phyloP scores from a whole-genome alignment of 2,888 invertebrate genomes.

The Drosophila monieri region DNA sequence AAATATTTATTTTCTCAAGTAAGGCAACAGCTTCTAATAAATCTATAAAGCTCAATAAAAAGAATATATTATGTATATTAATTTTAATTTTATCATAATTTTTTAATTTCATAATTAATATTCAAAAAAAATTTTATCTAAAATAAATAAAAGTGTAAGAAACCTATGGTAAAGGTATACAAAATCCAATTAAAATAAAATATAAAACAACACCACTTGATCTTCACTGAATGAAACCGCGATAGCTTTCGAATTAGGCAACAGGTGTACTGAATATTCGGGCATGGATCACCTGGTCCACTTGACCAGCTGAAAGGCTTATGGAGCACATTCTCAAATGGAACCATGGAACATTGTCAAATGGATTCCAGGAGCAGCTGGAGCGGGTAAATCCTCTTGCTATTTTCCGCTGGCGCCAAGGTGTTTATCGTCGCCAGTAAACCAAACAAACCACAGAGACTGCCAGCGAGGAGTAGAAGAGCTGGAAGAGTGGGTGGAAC shows the following conservation, averaged over 20 bases:
- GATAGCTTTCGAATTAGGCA: slow-evolving; percentile 21
- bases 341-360: slow-evolving; percentile 25
- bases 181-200: neutral
- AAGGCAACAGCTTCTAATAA: no score
- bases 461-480: slow-evolving; percentile 1
- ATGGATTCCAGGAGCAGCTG: slow-evolving; percentile 18
- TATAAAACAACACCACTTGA: slow-evolving; percentile 7
- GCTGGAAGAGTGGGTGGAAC: slow-evolving; percentile 25
- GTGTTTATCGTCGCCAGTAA: slow-evolving; percentile 75
- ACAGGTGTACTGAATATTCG: slow-evolving; percentile 18
- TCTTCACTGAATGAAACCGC: neutral
- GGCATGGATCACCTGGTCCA: slow-evolving; percentile 9
- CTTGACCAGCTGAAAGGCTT: slow-evolving; percentile 37
- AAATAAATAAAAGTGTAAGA: neutral
- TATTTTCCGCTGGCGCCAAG: slow-evolving; percentile 62
- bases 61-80: no score
- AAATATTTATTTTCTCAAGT: no score
- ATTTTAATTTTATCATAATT: no score
- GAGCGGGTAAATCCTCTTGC: slow-evolving; percentile 10
- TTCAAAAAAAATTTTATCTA: no score
- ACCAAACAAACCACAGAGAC: slow-evolving; percentile 64
- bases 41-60: no score
- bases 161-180: no score
- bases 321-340: slow-evolving; percentile 31
- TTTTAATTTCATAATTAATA: no score